Evolutionary conservation across 2,888 invertebrate species (phyloP), one percentile per base, ranked within the genome.

Genomic region (Ochropacha duplaris): DNA sequence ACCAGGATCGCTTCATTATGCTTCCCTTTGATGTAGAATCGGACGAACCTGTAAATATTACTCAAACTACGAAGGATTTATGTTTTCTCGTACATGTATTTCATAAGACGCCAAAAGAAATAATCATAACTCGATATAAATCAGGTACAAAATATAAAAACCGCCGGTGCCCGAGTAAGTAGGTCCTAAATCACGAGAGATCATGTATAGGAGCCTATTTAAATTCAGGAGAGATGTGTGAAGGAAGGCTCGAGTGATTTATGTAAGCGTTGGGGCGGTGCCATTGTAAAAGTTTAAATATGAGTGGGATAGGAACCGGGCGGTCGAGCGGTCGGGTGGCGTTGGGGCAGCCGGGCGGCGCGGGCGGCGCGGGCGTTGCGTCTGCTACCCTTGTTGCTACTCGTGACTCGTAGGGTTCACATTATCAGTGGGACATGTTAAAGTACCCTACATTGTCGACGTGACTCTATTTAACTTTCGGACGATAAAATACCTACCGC

Each of bases 201-300:
- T 84, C 83, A 82, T 80, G 80, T 83, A 81, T 79, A 78, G 83
- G 78, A 81, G 78, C 79, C 86, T 86, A 87, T 90, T 89, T 87
- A 89, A 91, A 90, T 90, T 89, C 86, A 76, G 79, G 80, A 79
- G 81, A 84, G 86, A 88, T 80, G 83, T 87, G 87, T 86, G 84
- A 87, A 88, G 80, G 83, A 88, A 86, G 83, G 84, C 73, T 78
- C 64, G 67, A 67, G 81, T 88, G 88, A 90, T 90, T 90, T 88
- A 91, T 89, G 82, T 78, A 71, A 79, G 81, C 74, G 79, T 69
- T 63, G 76, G 80, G 79, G 74, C 72, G 72, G 74, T 74, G 79
- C 83, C 78, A 84, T 86, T 86, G 84, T 84, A 83, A 88, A 89
- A 90, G 85, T 89, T 90, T 87, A 84, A 88, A 86, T 87, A 86